A percentile compares a stretch with the other conserved stretches of the same genome.
These are phyloP conservation scores for Pachycephus smyrnensis DNA, from an alignment of 2,888 invertebrate genomes.

Conservation along the genomic window DNA sequence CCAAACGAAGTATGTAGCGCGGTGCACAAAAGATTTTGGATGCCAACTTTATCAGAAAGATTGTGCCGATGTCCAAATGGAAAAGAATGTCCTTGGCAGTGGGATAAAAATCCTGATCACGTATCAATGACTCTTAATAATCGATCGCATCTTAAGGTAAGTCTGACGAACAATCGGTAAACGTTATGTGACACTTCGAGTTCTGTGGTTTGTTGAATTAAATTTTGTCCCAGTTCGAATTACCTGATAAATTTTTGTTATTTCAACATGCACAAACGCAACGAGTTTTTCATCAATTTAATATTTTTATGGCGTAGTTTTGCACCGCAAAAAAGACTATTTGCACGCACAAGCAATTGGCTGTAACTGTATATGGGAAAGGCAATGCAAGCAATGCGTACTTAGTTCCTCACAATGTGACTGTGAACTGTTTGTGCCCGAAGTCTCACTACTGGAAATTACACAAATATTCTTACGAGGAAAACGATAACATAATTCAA, in stretches of 20 bases:
- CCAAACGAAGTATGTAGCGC: constrained; percentile 69
- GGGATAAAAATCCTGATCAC: constrained; percentile 59
- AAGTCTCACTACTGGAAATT: constrained; percentile 70
- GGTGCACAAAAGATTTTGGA: constrained; percentile 72
- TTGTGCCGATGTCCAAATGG: constrained; percentile 74
- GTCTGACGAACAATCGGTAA: constrained; percentile 4
- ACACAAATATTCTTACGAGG: constrained; percentile 52
- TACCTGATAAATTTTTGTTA: background rate
- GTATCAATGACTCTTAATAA: constrained; percentile 71
- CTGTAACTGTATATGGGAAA: constrained; percentile 66
- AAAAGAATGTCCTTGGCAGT: constrained; percentile 68
- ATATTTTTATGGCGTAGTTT: constrained; percentile 66
- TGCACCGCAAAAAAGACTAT: constrained; percentile 67
- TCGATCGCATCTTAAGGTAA: constrained; percentile 73
- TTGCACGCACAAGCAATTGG: constrained; percentile 63
- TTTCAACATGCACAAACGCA: background rate
- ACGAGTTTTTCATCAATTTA: background rate
- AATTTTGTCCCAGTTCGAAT: background rate
- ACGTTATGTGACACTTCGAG: background rate
- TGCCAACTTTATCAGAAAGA: constrained; percentile 71
- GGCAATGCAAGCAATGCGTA: constrained; percentile 64
- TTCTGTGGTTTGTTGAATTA: background rate
- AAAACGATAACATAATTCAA: constrained; percentile 50
- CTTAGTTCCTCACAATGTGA: constrained; percentile 66
- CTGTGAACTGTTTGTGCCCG: constrained; percentile 69